Base-by-base conservation (phyloP, 2,888 invertebrate species). In the Drosophila colorata region DNA sequence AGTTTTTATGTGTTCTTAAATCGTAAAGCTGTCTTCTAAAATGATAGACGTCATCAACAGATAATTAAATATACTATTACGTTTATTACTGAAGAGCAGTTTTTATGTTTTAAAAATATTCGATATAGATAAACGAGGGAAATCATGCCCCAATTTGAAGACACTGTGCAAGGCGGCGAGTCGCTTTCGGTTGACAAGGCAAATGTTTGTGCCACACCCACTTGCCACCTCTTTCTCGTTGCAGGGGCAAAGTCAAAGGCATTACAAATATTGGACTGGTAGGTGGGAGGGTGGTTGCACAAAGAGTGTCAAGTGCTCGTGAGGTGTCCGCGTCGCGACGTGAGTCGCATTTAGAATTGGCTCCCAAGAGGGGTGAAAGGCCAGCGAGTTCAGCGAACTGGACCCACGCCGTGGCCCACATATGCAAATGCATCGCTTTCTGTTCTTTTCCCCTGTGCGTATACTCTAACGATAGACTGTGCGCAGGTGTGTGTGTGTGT, bases 221-320 rank as follows among this genome's bases (percentile, higher is more conserved):
- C 51, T 56, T 61, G 52, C 41, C 49, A 35, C 37, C 74, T 13
- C 56, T 8, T 38, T 46, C 57, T 11, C 40, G 59, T n/a, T 43
- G 57, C 59, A 49, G 43, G 46, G 61, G 56, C 63, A 60, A 60
- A 81, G 74, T 70, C 70, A 78, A 78, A 78, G 74, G 67, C 65
- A 81, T 79, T 82, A 79, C 61, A 83, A 69, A 58, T 80, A 80
- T 69, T 69, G 61, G 51, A 61, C 61, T 64, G 70, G 40, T 63
- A 68, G 67, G 52, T 51, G 51, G 61, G 60, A 44, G 59, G 68
- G 59, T 11, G 43, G 38, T 35, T 53, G 69, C 52, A 59, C 58
- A 84, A 85, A 87, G 69, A 78, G 85, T 74, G 89, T 87, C 89
- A 88, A 84, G 85, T 88, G 85, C 55, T 57, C 41, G 71, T 56